Conservation (phyloP, 1,140 invertebrate species). For the Drepana arcuata region DNA sequence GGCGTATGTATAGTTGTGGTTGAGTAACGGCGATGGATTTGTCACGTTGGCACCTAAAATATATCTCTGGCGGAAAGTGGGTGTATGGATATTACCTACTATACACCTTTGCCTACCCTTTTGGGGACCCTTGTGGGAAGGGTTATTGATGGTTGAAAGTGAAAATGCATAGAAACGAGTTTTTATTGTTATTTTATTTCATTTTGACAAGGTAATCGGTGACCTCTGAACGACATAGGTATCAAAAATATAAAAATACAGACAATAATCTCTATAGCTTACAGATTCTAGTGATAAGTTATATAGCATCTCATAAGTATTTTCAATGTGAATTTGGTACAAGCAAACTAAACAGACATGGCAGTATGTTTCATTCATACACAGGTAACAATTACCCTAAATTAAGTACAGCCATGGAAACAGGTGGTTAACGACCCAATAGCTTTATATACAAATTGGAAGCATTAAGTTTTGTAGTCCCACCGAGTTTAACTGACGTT, state of each 20-base stretch:
- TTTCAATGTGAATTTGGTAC: conserved; percentile 47
- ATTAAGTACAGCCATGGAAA: background rate
- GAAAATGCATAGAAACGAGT: conserved; percentile 19
- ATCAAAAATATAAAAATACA: conserved; percentile 65
- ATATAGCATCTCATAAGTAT: conserved; percentile 49
- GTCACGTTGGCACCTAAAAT: too few species aligned
- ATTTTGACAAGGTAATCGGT: conserved; percentile 68
- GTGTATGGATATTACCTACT: too few species aligned
- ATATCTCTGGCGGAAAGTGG: too few species aligned
- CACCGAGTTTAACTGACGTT: too few species aligned
- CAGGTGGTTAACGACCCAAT: background rate
- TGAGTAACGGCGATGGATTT: too few species aligned
- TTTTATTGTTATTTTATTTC: conserved; percentile 65
- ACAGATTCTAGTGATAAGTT: conserved; percentile 54
- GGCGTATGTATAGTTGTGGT: too few species aligned
- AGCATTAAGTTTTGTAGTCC: background rate
- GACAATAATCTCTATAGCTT: conserved; percentile 59
- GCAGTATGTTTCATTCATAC: conserved; percentile 26
- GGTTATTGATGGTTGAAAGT: too few species aligned
- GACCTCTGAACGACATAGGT: conserved; percentile 63
- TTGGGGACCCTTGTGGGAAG: too few species aligned
- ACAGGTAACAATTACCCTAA: conserved; percentile 26
- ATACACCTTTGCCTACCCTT: too few species aligned
- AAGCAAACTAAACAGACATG: conserved; percentile 33
- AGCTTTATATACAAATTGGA: background rate